Base-by-base conservation (phyloP, 1,140 invertebrate species). In the Lordiphosa collinella region DNA sequence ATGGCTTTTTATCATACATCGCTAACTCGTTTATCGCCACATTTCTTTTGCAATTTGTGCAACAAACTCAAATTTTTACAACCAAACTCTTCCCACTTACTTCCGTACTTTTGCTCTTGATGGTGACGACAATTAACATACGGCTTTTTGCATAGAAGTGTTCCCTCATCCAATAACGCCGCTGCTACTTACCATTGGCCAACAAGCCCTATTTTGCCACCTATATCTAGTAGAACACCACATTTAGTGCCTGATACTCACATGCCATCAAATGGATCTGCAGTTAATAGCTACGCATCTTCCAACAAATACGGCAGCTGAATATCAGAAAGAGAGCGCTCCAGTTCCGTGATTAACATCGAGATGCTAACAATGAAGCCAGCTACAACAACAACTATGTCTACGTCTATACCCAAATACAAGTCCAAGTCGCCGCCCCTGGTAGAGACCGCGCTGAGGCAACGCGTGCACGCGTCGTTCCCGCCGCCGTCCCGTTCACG, bases 131-230 rank as follows among this genome's bases (percentile, higher is more conserved):
- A 71, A 85, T 78, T 82, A 73, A 86, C 71, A 85, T 80, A 88
- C 73, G 90, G 89, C 90, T 69, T 91, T 90, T 75, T 91, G 90
- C 86, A 90, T 91, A 91, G 91, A 88, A 91, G 91, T 72, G 85
- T 91, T 65, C 90, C 90, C 70, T 89, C 90, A 86, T 87, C 90
- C 63, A 89, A 88, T 80, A 80, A 89, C 91, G 71, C 89, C 91
- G 71, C 89, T 92, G 88, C 91, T 91, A 71, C 92, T 92, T 93
- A 94, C 75, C 93, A 93, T 34, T 94, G 93, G 93, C 93, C 93
- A 62, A 92, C 92, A 48, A 94, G 93, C 87, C 93, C 94, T 65
- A 92, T 94, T 50, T 89, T 94, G 67, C 93, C 93, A 58, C 92
- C 93, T 49, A 92, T 93, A 61, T 92, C 92, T 65, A 92, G 92